phyloP scores from a whole-genome alignment of 2,888 invertebrate species.

The Amblyteles armatorius region DNA sequence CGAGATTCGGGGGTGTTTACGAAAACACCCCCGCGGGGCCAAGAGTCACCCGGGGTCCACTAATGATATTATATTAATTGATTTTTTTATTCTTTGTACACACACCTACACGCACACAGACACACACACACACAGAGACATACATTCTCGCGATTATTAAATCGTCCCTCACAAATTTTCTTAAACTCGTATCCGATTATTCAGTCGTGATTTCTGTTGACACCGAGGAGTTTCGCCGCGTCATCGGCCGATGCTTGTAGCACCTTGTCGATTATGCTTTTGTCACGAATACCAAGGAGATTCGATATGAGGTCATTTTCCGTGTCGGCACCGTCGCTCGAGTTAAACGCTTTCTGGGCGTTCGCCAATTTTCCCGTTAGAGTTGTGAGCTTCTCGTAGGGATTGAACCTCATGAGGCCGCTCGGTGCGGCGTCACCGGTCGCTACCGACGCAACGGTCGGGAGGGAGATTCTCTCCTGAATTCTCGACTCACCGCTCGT shows the following conservation, averaged over 20 bases:
- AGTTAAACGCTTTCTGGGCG: conserved; percentile 85
- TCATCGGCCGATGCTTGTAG: conserved; percentile 93
- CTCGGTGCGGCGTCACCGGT: conserved; percentile 82
- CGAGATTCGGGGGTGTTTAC: conserved; percentile 63
- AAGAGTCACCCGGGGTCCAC: conserved; percentile 50
- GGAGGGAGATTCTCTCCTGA: conserved; percentile 79
- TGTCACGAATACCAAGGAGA: conserved; percentile 94
- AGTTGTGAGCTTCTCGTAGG: conserved; percentile 80
- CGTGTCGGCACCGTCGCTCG: conserved; percentile 77
- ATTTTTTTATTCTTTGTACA: conserved; percentile 43
- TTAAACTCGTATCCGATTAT: conserved; percentile 15
- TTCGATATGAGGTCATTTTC: conserved; percentile 94
- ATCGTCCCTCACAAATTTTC: not conserved
- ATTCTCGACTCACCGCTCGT: conserved; percentile 72
- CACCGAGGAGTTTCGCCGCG: conserved; percentile 94
- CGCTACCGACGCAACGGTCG: conserved; percentile 79
- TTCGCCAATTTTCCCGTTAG: conserved; percentile 82
- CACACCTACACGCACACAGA: not conserved
- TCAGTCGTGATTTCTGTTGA: conserved; percentile 88
- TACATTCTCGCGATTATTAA: not conserved
- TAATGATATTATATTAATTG: conserved; percentile 51
- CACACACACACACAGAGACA: not conserved
- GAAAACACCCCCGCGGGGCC: conserved; percentile 34
- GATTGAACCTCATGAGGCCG: conserved; percentile 78
- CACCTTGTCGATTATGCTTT: conserved; percentile 93